These are phyloP conservation scores for Dugesia japonica DNA, from an alignment of 2,888 invertebrate genomes.

Conservation along the genomic window DNA sequence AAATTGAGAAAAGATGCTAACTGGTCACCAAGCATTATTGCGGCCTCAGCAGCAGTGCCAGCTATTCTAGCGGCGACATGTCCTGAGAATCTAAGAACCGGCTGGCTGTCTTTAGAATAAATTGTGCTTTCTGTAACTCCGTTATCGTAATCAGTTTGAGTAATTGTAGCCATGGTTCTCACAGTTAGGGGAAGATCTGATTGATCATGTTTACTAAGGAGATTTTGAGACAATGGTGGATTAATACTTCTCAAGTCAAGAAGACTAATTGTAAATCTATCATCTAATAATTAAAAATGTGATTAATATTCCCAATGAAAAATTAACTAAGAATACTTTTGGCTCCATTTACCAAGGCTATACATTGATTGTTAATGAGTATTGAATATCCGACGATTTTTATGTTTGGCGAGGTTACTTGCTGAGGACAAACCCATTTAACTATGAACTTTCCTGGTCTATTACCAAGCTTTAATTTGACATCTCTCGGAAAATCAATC, in stretches of 20 bases:
- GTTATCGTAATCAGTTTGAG: background rate
- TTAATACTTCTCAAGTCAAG: background rate
- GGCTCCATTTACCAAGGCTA: background rate
- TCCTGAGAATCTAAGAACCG: background rate
- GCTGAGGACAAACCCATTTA: background rate
- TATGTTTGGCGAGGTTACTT: background rate
- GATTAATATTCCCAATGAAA: too few species aligned
- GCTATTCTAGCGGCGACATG: background rate
- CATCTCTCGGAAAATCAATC: background rate
- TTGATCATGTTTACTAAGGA: background rate
- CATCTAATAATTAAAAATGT: background rate
- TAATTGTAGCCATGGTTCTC: background rate
- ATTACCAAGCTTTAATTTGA: background rate
- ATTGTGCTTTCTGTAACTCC: background rate
- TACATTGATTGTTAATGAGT: background rate
- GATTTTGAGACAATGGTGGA: background rate
- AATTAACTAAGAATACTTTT: background rate
- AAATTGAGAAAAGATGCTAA: background rate
- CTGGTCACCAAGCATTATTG: background rate
- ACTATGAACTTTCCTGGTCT: constrained; percentile 5
- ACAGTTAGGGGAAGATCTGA: background rate
- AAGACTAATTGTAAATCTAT: background rate
- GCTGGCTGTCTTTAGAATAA: background rate
- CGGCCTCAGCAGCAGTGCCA: background rate
- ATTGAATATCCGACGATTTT: constrained; percentile 12